Base-by-base conservation (phyloP, 2,797 vertebrate genomes). In the Vireo griseus region DNA sequence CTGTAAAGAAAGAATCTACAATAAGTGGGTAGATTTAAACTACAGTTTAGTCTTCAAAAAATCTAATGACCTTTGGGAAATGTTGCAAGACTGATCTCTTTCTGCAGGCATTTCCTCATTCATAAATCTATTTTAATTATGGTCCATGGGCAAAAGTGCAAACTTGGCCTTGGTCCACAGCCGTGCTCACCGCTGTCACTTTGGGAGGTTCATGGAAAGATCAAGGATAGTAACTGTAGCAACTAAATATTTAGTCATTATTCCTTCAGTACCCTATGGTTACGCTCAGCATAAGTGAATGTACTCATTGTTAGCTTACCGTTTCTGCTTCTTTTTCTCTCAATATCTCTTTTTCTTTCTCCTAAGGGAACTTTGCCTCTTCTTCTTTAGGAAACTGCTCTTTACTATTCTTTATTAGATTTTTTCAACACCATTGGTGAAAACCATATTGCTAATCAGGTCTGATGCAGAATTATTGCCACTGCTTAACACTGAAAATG, bases 221-320 rank as follows among this genome's bases (percentile, higher is more conserved):
- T 90, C 93, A 92, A 93, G 93, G 45, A 79, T 88, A 91, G 94
- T 96, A 90, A 95, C 95, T 93, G 88, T 95, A 95, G 96, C 90
- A 97, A 96, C 94, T 93, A 96, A 96, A 95, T 93, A 95, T 95
- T 96, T 96, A 93, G 86, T 94, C 63, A 93, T 95, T 94, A 82
- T 94, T 95, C 92, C 78, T 92, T 91, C 88, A 47, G 74, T 94
- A 79, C 71, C 39, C 74, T 54, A 63, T 89, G 83, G 77, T 94
- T 93, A 76, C 86, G n/a, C 40, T 79, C 40, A 79, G 25, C 35
- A 54, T 79, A 81, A 63, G 40, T 81, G 68, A 82, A 85, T 73
- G 33, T 63, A 24, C 6, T 82, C 26, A 35, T 84, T 88, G 71
- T 90, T 85, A 90, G 22, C 63, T 79, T 92, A 44, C 39, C 0